These are phyloP conservation scores for Oncorhynchus masou DNA, from an alignment of 2,113 vertebrate genomes.

Conservation along the genomic window DNA sequence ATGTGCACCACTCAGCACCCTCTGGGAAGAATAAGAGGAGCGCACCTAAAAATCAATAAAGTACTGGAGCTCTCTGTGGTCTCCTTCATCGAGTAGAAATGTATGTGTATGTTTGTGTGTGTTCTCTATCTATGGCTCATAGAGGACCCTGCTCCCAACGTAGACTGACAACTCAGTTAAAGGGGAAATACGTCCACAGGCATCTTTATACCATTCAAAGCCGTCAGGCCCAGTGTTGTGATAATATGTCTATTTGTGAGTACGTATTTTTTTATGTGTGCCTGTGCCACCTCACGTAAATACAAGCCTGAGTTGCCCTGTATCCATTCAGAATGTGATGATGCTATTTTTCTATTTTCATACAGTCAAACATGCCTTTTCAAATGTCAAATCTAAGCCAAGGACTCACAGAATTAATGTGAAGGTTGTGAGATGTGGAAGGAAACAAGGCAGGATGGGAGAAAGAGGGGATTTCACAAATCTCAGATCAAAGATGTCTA, in stretches of 20 bases:
- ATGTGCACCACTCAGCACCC: constrained; percentile 58
- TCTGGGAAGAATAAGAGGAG: constrained; percentile 61
- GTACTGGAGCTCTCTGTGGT: constrained; percentile 55
- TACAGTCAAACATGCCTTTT: constrained; percentile 58
- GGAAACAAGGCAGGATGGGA: constrained; percentile 63
- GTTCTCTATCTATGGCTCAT: too few relatives aligned
- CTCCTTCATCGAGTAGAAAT: constrained; percentile 47
- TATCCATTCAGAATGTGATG: constrained; percentile 14
- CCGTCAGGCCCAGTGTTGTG: background rate
- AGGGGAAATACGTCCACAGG: constrained; percentile 1
- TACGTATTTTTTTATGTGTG: background rate
- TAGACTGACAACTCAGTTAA: constrained; percentile 14
- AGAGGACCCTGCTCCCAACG: background rate
- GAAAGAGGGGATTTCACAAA: constrained; percentile 73
- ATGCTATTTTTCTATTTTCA: constrained; percentile 37
- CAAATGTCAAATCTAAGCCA: constrained; percentile 76
- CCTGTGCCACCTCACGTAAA: constrained; percentile 16
- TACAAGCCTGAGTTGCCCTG: constrained; percentile 14
- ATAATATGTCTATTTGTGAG: too few relatives aligned
- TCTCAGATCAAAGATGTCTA: constrained; percentile 79
- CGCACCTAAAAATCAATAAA: constrained; percentile 71
- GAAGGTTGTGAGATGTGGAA: constrained; percentile 56
- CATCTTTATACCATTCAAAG: background rate
- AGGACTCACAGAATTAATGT: constrained; percentile 58
- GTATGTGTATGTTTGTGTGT: too few relatives aligned